Percentiles rank a stretch among this genome's conserved stretches.
These are phyloP conservation scores for Ciona savignyi DNA, from an alignment of 23 tunicate species.

Conservation along the genomic window DNA sequence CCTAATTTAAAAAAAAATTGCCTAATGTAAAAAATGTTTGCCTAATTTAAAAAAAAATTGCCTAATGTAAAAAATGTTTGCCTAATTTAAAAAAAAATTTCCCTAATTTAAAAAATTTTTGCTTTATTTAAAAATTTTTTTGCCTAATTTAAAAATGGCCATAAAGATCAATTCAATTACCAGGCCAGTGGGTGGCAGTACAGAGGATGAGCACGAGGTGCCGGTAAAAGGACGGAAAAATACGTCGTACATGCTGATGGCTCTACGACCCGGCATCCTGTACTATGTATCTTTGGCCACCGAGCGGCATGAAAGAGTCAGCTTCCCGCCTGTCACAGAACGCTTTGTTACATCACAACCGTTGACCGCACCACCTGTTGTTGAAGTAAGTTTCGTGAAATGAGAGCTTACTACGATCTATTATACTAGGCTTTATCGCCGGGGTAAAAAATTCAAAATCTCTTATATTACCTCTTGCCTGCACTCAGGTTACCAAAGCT, in stretches of 20 bases:
- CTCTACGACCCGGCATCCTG: constrained; percentile 8
- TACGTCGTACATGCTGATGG: constrained; percentile 9
- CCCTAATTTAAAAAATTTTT: background rate
- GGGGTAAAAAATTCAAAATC: background rate
- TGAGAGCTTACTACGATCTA: no score
- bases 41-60: background rate
- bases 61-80: no score
- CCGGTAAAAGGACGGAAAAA: constrained; percentile 7
- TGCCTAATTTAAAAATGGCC: no score
- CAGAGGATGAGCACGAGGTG: constrained; percentile 1
- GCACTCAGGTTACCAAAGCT: no score
- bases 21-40: background rate
- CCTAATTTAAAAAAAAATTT: background rate
- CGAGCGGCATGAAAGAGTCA: constrained; percentile 8
- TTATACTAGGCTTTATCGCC: no score
- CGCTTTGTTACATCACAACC: constrained; percentile 15
- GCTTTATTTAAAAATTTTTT: no score
- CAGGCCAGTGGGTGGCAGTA: constrained; percentile 29
- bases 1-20: no score
- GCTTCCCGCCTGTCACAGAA: constrained; percentile 20
- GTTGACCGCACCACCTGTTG: constrained; percentile 11
- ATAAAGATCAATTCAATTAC: no score
- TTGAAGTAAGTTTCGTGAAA: constrained; percentile 12
- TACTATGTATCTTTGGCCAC: constrained; percentile 26
- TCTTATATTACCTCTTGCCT: background rate